phyloP scores from a whole-genome alignment of 1,140 invertebrate species.

The Drosophila tsacasi region DNA sequence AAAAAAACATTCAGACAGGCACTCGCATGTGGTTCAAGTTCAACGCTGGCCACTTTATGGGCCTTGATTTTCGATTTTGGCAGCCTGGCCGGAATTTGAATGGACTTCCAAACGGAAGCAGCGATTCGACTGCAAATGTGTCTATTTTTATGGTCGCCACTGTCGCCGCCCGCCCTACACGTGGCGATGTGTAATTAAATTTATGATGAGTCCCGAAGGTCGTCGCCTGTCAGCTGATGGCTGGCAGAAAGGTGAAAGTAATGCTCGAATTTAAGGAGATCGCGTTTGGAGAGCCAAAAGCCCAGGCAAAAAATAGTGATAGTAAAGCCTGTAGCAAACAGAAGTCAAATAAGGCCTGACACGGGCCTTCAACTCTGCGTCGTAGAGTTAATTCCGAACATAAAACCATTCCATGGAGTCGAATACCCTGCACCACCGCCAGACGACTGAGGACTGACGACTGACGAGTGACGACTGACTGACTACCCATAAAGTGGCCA shows the following conservation, averaged over 20 bases:
- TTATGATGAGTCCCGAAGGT: slow-evolving; percentile 66
- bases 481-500: slow-evolving; percentile 53
- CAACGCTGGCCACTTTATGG: slow-evolving; percentile 51
- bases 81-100: slow-evolving; percentile 32
- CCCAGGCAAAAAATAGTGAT: slow-evolving; percentile 1
- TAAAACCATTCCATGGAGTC: slow-evolving; percentile 44
- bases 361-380: slow-evolving; percentile 30
- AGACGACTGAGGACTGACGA: not conserved
- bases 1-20: slow-evolving; percentile 2
- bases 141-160: slow-evolving; percentile 60
- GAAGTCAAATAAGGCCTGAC: slow-evolving; percentile 36
- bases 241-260: slow-evolving; percentile 47
- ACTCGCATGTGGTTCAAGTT: slow-evolving; percentile 55
- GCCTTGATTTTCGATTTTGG: slow-evolving; percentile 41
- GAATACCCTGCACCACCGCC: slow-evolving; percentile 6
- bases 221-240: slow-evolving; percentile 35
- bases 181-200: slow-evolving; percentile 51
- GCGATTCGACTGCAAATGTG: slow-evolving; percentile 56
- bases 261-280: slow-evolving; percentile 40
- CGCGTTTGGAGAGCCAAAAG: not conserved
- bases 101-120: slow-evolving; percentile 10
- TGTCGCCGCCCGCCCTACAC: slow-evolving; percentile 26
- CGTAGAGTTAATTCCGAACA: slow-evolving; percentile 46
- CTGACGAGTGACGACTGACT: not conserved
- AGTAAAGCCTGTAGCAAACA: slow-evolving; percentile 4